A percentile compares a stretch with the other conserved stretches of the same genome.
Evolutionary conservation across 2,888 invertebrate species (phyloP).

Genomic region (Yponomeuta malinellus): DNA sequence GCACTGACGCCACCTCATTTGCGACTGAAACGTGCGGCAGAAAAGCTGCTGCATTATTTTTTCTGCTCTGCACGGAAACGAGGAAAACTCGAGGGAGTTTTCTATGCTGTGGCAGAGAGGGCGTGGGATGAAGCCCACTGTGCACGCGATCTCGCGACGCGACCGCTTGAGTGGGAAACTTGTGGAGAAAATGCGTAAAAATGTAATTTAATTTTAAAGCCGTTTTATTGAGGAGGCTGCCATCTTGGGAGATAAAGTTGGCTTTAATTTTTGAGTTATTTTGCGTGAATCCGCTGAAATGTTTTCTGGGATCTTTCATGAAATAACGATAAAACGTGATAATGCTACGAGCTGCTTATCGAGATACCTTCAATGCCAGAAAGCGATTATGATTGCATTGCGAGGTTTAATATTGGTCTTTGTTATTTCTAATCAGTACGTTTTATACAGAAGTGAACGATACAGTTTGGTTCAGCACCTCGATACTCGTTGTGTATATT

Average conservation of each 20-base stretch:
- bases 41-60: neutral
- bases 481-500: no score
- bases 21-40: neutral
- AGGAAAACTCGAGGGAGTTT: neutral
- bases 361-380: neutral
- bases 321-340: neutral
- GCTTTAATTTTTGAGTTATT: constrained; percentile 1
- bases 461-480: no score
- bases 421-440: no score
- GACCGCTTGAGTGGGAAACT: constrained; percentile 6
- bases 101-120: neutral
- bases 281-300: neutral
- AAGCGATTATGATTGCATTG: neutral
- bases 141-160: neutral
- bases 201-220: constrained; percentile 10
- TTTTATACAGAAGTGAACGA: no score
- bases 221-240: constrained; percentile 6
- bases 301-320: neutral
- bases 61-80: neutral
- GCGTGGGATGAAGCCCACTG: neutral
- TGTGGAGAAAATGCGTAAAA: constrained; percentile 3
- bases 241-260: neutral
- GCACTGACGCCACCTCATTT: neutral
- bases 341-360: neutral
- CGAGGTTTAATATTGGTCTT: no score